phyloP scores from a whole-genome alignment of 2,888 invertebrate species.

The Platypus cylindrus region DNA sequence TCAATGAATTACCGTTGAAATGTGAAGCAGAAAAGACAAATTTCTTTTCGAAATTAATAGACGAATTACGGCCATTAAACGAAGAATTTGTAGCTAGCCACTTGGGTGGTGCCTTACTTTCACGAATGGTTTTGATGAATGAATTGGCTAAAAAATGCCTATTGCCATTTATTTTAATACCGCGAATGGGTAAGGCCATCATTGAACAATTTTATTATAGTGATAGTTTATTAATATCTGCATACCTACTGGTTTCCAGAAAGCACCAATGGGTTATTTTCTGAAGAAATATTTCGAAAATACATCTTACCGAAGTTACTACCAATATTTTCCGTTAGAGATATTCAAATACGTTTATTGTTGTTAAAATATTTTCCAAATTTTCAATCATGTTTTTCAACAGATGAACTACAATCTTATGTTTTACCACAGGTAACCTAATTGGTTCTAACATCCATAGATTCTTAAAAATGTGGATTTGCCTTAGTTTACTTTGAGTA shows the following conservation, averaged over 20 bases:
- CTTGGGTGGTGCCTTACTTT: conserved; percentile 62
- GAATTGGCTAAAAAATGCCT: conserved; percentile 60
- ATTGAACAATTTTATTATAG: not conserved
- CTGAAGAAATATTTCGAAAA: conserved; percentile 52
- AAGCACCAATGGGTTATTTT: conserved; percentile 11
- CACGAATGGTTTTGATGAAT: conserved; percentile 76
- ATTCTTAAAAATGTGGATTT: not conserved
- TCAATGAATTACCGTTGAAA: conserved; percentile 72
- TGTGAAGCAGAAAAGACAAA: conserved; percentile 58
- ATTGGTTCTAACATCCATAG: not conserved
- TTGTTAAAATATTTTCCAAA: conserved; percentile 65
- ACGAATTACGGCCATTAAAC: conserved; percentile 57
- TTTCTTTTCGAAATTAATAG: conserved; percentile 63
- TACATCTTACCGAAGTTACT: conserved; percentile 65
- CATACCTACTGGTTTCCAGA: not conserved
- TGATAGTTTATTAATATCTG: not conserved
- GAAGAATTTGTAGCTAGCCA: conserved; percentile 73
- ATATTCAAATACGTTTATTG: conserved; percentile 68
- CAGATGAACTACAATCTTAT: conserved; percentile 59
- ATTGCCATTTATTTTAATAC: conserved; percentile 58
- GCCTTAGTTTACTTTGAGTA: no score
- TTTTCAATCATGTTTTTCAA: conserved; percentile 61
- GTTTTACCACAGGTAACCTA: conserved; percentile 67
- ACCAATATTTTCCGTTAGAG: conserved; percentile 73
- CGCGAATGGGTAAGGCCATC: conserved; percentile 49